These are phyloP conservation scores for Nebria ingens DNA, from an alignment of 1,140 invertebrate species.

Conservation along the genomic window DNA sequence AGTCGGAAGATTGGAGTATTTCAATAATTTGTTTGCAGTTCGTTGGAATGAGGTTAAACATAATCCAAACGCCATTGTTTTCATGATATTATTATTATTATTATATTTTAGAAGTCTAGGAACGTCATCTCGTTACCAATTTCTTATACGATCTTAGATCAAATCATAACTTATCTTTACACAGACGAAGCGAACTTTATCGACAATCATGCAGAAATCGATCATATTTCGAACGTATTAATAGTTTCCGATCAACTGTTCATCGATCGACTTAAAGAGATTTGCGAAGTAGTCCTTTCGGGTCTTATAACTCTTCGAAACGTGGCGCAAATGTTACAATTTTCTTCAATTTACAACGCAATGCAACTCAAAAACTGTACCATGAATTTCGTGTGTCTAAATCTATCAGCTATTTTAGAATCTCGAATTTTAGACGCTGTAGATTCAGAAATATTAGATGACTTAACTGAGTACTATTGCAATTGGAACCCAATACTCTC, in stretches of 20 bases:
- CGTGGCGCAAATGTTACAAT: constrained; percentile 53
- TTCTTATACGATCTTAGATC: constrained; percentile 36
- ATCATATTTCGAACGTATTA: constrained; percentile 52
- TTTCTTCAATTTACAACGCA: constrained; percentile 57
- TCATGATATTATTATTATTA: constrained; percentile 23
- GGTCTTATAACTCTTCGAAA: constrained; percentile 55
- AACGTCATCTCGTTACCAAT: constrained; percentile 20
- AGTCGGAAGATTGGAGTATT: constrained; percentile 61
- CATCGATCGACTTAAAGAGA: constrained; percentile 49
- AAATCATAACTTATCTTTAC: constrained; percentile 57
- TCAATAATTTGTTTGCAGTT: constrained; percentile 58
- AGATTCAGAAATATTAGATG: constrained; percentile 43
- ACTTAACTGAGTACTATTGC: constrained; percentile 51
- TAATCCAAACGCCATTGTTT: constrained; percentile 23
- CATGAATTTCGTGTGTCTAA: constrained; percentile 60
- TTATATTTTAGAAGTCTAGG: not conserved
- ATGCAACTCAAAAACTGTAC: constrained; percentile 51
- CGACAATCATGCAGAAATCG: constrained; percentile 42
- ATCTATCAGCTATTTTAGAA: constrained; percentile 57
- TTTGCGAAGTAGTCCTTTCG: constrained; percentile 52
- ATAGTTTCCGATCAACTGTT: constrained; percentile 61
- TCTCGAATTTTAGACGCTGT: constrained; percentile 45
- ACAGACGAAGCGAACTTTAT: constrained; percentile 47
- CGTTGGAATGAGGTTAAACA: constrained; percentile 55
- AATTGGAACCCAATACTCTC: constrained; percentile 37